Percentiles rank a stretch among this genome's conserved stretches.
Conservation (phyloP, 2,797 vertebrate species). For the Sternarchorhynchus goeldii region DNA sequence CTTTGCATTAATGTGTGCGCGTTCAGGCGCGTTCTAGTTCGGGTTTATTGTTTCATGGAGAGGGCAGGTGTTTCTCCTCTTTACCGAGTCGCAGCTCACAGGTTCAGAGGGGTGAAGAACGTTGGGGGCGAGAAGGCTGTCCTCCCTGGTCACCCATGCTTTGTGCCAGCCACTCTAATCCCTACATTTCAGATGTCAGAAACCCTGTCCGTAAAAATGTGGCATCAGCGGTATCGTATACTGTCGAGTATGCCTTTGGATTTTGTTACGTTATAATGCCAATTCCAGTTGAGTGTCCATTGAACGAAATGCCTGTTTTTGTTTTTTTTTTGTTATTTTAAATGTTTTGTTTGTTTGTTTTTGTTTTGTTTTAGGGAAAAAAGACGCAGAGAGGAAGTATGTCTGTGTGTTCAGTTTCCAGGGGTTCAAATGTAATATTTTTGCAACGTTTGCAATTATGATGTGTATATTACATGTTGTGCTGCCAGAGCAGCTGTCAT, state of each 20-base stretch:
- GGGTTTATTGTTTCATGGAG: neutral
- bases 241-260: slow-evolving; percentile 1
- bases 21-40: neutral
- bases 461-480: neutral
- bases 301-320: slow-evolving; percentile 1
- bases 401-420: neutral
- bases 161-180: slow-evolving; percentile 18
- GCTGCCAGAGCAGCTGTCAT: slow-evolving; percentile 3
- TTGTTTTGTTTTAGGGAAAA: neutral
- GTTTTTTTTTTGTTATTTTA: neutral
- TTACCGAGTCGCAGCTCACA: neutral
- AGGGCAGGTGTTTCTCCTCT: neutral
- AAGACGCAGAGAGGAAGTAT: neutral
- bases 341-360: no score
- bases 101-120: no score
- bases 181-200: neutral
- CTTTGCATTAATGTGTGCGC: neutral
- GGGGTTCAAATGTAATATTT: neutral
- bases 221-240: neutral
- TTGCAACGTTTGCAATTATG: neutral
- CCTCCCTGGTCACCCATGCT: neutral
- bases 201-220: neutral
- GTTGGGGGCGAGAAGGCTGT: neutral
- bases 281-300: neutral
- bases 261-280: neutral